Base-by-base conservation (phyloP, 2,113 vertebrate species). In the Pteropus alecto region DNA sequence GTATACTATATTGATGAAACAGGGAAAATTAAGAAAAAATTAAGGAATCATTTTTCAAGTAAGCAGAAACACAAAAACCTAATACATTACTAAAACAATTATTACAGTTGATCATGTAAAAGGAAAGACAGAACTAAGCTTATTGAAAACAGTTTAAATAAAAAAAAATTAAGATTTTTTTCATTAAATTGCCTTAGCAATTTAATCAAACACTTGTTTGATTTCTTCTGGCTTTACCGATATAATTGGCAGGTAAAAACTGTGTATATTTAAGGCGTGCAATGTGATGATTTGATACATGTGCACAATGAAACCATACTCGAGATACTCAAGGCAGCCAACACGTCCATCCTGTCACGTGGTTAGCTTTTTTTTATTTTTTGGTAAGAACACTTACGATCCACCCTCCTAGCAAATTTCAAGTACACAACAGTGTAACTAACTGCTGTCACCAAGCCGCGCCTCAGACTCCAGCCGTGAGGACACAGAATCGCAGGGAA, bases 401-500 rank as follows among this genome's bases (percentile, higher is more conserved):
- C 76, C 24, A 22, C 2, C 60, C 51, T 41, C 63, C 22, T 15
- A n/a, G 24, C 43, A 24, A 24, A 15, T 15, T 28, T 22, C 16
- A n/a, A 2, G 67, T 5, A 30, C 7, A n/a, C 46, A 1, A 26
- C 48, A 4, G 38, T 33, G 5, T 33, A 11, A 28, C 8, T 60
- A 87, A 4, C 28, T 28, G 24, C 86, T 33, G 26, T 14, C 24
- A 5, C 54, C 48, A 35, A 7, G 76, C 76, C 21, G 24, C 3
- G 7, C 56, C 35, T 28, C 7, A 28, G n/a, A n/a, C 21, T 28
- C 54, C 43, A 3, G 11, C 1, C 21, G 9, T 10, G 30, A 2
- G 1, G 2, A 2, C 5, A 4, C 15, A 0, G 38, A 9, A 2
- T 1, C 0, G 16, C 70, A 46, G 21, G 26, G 30, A 18, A 1